Evolutionary conservation across 2,888 invertebrate genomes (phyloP), one percentile per base, ranked within the genome.

Genomic region (Sesia bembeciformis): DNA sequence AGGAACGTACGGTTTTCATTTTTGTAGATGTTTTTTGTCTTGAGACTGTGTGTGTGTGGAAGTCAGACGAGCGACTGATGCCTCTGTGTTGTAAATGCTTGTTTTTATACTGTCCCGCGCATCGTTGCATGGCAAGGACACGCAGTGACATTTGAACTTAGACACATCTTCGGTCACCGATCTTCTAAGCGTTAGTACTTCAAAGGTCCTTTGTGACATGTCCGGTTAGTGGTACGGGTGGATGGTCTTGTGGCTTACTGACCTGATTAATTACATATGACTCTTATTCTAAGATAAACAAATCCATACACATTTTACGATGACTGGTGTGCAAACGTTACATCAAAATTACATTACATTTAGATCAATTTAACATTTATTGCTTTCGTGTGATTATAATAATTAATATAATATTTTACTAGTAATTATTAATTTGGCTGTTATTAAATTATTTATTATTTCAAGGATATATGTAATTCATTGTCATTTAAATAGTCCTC

Each of bases 1-100:
- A 23, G 23, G 50, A 50, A 85, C 86, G 76, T 86, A 89, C 89
- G 83, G 78, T 82, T 86, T 88, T 89, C 89, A 89, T 89, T 81
- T 83, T 89, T 66, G 56, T 57, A 23, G 57, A 58, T 59, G 62
- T 64, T 60, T 62, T 64, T 67, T 60, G 60, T 68, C 67, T 68
- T 71, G 62, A 58, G 68, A 62, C 68, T 69, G 73, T 69, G 64
- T 60, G 60, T 70, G 68, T 65, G 65, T 65, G 67, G 66, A 74
- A 74, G 62, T 74, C 79, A 67, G 74, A 67, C 61, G 70, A 81
- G 72, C 72, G 84, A 88, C 82, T 89, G 88, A 84, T 86, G 79
- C 72, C 63, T 56, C 59, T 67, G 63, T 56, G 64, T 61, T 57
- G 76, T 56, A 56, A 68, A 67, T 62, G 61, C 58, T 57, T 60